These are phyloP conservation scores for Gastrophryne carolinensis DNA, from an alignment of 2,797 vertebrate species.

Conservation along the genomic window DNA sequence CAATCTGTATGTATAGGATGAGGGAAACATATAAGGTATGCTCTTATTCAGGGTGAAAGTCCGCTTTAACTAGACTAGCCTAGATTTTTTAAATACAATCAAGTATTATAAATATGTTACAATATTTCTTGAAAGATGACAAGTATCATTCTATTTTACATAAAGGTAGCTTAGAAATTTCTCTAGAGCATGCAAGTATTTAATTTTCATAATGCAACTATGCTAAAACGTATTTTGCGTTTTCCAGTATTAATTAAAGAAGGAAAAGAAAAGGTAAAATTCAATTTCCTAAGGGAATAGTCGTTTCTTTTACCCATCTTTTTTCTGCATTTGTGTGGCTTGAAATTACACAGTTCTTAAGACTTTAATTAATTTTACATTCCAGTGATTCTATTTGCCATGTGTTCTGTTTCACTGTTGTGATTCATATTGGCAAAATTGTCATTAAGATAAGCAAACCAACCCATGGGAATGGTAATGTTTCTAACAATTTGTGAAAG, in stretches of 20 bases:
- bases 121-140: background rate
- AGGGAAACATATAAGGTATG: too few species aligned
- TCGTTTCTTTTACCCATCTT: background rate
- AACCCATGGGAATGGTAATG: conserved; percentile 38
- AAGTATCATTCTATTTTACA: background rate
- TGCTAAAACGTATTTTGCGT: background rate
- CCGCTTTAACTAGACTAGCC: too few species aligned
- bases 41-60: too few species aligned
- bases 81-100: background rate
- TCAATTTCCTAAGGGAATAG: conserved; percentile 8
- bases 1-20: too few species aligned
- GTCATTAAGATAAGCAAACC: conserved; percentile 45
- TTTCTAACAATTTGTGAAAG: conserved; percentile 36
- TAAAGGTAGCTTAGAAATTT: background rate
- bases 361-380: conserved; percentile 52
- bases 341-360: conserved; percentile 36
- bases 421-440: conserved; percentile 44
- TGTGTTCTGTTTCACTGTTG: conserved; percentile 43
- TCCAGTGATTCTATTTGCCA: conserved; percentile 42
- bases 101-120: background rate
- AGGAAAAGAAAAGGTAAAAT: conserved; percentile 3
- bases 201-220: background rate
- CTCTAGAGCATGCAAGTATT: background rate
- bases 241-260: background rate
- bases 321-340: conserved; percentile 9